phyloP scores from a whole-genome alignment of 2,888 invertebrate species.

The Pandemis heparana region DNA sequence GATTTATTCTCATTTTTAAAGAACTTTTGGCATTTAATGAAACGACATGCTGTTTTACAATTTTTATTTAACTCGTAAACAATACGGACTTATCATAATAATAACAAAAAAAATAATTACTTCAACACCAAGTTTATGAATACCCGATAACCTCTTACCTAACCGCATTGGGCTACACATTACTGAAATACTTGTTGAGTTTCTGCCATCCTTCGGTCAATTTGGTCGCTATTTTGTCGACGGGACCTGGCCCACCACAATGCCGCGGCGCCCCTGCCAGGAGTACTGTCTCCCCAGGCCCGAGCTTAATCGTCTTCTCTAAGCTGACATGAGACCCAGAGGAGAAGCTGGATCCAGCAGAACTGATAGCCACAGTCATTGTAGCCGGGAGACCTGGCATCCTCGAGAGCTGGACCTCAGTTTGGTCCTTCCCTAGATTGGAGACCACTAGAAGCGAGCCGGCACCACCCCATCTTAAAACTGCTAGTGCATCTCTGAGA shows the following conservation, averaged over 20 bases:
- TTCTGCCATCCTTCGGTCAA: slow-evolving; percentile 81
- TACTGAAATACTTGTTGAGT: slow-evolving; percentile 78
- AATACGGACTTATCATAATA: not conserved
- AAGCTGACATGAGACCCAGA: slow-evolving; percentile 62
- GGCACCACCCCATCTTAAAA: slow-evolving; percentile 73
- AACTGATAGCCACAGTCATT: slow-evolving; percentile 72
- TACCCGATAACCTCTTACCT: slow-evolving; percentile 11
- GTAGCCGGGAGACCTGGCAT: slow-evolving; percentile 72
- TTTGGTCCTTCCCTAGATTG: slow-evolving; percentile 77
- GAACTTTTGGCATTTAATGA: not conserved
- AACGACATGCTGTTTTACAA: not conserved
- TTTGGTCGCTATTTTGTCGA: slow-evolving; percentile 78
- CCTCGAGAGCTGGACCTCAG: slow-evolving; percentile 77
- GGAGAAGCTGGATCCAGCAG: slow-evolving; percentile 67
- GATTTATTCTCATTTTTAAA: not conserved
- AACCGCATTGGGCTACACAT: slow-evolving; percentile 45
- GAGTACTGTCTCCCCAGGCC: slow-evolving; percentile 70
- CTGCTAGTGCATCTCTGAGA: slow-evolving; percentile 75
- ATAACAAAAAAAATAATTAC: not conserved
- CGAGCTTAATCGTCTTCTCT: slow-evolving; percentile 66
- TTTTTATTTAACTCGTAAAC: not conserved
- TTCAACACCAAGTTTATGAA: not conserved
- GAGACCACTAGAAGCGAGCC: slow-evolving; percentile 71
- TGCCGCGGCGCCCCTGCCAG: slow-evolving; percentile 73
- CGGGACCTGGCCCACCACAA: slow-evolving; percentile 79